Conservation (phyloP, 2,797 vertebrate species). For the Microchirus variegatus region DNA sequence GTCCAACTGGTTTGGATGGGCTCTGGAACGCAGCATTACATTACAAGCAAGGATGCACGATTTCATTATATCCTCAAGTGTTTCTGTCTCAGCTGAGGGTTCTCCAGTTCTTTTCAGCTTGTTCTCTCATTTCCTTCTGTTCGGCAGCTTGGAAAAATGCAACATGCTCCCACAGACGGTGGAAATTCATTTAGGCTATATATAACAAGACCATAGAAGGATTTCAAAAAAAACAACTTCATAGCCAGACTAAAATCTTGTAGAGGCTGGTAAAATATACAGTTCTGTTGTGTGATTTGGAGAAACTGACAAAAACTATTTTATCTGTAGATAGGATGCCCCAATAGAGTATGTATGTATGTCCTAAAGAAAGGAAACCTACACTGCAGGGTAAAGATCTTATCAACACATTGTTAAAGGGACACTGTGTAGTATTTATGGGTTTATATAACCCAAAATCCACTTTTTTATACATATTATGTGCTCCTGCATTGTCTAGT, state of each 20-base stretch:
- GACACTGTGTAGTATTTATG: no score
- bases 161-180: conserved; percentile 33
- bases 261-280: conserved; percentile 4
- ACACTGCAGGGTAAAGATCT: no score
- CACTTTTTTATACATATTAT: no score
- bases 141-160: conserved; percentile 48
- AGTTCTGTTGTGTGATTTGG: conserved; percentile 5
- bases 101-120: conserved; percentile 47
- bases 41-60: conserved; percentile 27
- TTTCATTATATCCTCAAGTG: conserved; percentile 40
- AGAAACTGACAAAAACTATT: background rate
- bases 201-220: conserved; percentile 40
- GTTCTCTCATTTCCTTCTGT: conserved; percentile 32
- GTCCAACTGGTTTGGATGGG: no score
- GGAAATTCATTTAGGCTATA: conserved; percentile 42
- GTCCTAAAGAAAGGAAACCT: no score
- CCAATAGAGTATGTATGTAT: no score
- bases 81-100: conserved; percentile 60
- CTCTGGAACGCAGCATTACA: no score
- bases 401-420: no score
- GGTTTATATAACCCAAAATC: no score
- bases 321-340: no score
- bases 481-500: no score
- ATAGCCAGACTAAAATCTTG: conserved; percentile 13
- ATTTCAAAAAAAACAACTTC: conserved; percentile 36